Base-by-base conservation (phyloP, 2,888 invertebrate species). In the Platerodrilus igneus region DNA sequence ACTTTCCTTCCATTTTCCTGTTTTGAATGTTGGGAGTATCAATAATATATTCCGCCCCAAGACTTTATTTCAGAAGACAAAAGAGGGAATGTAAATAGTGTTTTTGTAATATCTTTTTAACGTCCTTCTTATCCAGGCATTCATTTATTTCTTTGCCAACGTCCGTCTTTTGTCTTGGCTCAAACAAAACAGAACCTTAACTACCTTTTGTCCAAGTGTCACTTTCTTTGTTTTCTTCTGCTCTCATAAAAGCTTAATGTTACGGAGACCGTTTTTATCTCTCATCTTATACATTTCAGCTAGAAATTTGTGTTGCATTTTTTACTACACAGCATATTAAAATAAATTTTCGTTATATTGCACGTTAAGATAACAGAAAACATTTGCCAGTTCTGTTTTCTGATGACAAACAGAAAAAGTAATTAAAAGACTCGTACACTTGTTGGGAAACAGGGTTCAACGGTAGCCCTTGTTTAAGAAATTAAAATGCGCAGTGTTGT, bases 101-200 rank as follows among this genome's bases (percentile, higher is more conserved):
- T 68, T 68, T 68, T 67, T 68, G 67, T 66, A 64, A 66, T 68
- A 68, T 68, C 67, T 68, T 68, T 68, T 68, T 67, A 67, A 67
- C 64, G 64, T 51, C 50, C 59, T 60, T 60, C 62, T 62, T 62
- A 63, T 62, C 62, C 57, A 53, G 55, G 60, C 63, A 64, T 66
- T 66, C 66, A 67, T 66, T 67, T 66, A 66, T 66, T 66, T 66
- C 66, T 67, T 66, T 66, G 64, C 59, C 49, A 57, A 56, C 58
- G 61, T 60, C 63, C 64, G 64, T 66, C 65, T 64, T 66, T 64
- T 65, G 63, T 66, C 56, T 57, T 53, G 34, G 50, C 53, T 60
- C 60, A 57, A 66, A 67, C 66, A 67, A 67, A 67, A 66, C 64
- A 63, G 60, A 60, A 64, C 66, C 66, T 67, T 67, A 67, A 67